Evolutionary conservation across 2,113 vertebrate species (phyloP).

Genomic region (Sclerurus mexicanus): DNA sequence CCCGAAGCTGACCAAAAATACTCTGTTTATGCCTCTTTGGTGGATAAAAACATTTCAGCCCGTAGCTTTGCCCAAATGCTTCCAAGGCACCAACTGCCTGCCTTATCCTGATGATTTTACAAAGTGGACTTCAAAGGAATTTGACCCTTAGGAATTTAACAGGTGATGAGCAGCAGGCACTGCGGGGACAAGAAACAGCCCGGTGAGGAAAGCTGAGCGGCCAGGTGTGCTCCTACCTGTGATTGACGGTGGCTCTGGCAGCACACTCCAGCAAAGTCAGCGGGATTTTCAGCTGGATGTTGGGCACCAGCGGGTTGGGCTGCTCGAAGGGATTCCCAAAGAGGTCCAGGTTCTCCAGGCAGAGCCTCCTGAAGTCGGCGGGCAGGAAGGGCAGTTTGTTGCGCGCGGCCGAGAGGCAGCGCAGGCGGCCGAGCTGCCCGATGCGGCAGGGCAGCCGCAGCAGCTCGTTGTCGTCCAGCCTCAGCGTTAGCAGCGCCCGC

Average conservation of each 20-base stretch:
- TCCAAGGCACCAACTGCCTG: not conserved
- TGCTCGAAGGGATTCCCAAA: conserved; percentile 91
- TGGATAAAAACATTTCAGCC: not conserved
- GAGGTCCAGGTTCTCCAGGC: conserved; percentile 90
- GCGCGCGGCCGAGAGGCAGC: conserved; percentile 86
- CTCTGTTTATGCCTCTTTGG: not conserved
- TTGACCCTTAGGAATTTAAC: rapidly evolving
- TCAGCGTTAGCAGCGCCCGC: conserved; percentile 79
- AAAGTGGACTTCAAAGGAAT: not conserved
- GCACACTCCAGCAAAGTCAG: conserved; percentile 84
- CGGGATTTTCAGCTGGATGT: conserved; percentile 84
- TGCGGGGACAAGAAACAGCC: rapidly evolving
- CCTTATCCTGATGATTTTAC: not conserved
- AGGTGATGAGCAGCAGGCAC: not conserved
- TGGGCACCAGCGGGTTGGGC: conserved; percentile 81
- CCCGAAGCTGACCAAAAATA: not conserved
- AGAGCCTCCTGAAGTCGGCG: conserved; percentile 84
- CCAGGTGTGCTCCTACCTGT: conserved; percentile 77
- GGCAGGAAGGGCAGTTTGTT: conserved; percentile 90
- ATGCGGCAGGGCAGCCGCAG: conserved; percentile 83
- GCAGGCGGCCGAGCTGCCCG: conserved; percentile 81
- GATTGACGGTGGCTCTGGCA: conserved; percentile 77
- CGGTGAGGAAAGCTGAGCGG: not conserved
- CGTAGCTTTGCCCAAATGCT: not conserved
- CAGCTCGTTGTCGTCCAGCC: conserved; percentile 89